Base-by-base conservation (phyloP, 2,113 vertebrate species). In the Solenodon paradoxus region DNA sequence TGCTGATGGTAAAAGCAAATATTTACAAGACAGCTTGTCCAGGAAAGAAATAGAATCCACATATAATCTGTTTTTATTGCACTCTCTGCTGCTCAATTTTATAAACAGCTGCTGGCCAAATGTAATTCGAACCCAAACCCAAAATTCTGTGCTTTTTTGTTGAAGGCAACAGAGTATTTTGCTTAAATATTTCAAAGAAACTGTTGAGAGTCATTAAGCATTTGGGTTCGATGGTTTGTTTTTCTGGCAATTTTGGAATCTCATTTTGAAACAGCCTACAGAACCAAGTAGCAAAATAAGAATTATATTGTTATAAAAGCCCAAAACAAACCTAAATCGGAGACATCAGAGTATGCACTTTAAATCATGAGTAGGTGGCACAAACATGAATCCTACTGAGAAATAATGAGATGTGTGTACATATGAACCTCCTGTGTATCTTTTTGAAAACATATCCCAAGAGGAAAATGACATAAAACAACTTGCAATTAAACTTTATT, bases 341-440 rank as follows among this genome's bases (percentile, higher is more conserved):
- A 98, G 97, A 97, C 91, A 96, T 95, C 96, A 95, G 90, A 96
- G 77, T 97, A 94, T 68, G 64, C 35, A 30, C 96, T 98, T 98
- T 96, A 97, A 97, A 96, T 98, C 88, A 55, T 80, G 97, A 98
- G 98, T 98, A 98, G 98, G 98, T 98, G 98, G 98, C 95, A 98
- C 94, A 97, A 97, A 98, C 95, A 96, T 12, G 88, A 97, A 96
- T 97, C 98, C 98, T 97, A 98, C 98, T 98, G 98, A 98, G 98
- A 98, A 97, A 98, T 98, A 98, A 98, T 98, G 98, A 98, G 97
- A 98, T 98, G 98, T 98, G 98, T 98, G 96, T 98, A 97, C 97
- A 98, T 98, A 96, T 61, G 95, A 98, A 98, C 98, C 97, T 98
- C 98, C 98, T 97, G 98, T 93, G 97, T 97, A 98, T 98, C 98